Base-by-base conservation (phyloP, 2,888 invertebrate species). In the Tenthredo notha region DNA sequence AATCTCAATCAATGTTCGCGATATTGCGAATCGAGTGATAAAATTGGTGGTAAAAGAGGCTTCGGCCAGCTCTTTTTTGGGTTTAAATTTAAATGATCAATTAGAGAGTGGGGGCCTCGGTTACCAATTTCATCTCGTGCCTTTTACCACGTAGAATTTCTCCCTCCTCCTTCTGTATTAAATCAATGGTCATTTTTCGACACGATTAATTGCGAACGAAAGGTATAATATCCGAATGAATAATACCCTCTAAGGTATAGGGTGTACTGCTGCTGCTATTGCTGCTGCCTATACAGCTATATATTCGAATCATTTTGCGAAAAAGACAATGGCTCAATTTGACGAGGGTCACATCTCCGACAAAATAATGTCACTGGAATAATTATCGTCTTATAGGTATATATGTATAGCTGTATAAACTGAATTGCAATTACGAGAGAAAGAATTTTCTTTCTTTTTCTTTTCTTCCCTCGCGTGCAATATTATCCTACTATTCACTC, bases 311-410 rank as follows among this genome's bases (percentile, higher is more conserved):
- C n/a, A n/a, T 18, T 50, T 50, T 6, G 54, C 75, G 29, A 77
- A 77, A 75, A 77, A 77, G 75, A 77, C 75, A 77, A 77, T 77
- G 75, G 25, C 25, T 47, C 75, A 29, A 47, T 77, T 77, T 77
- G 75, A 77, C 25, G 21, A 77, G 75, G 75, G 50, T 77, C 15
- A 21, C 72, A 25, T 18, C 67, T 29, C 29, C 67, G 25, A 67
- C 25, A 67, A 29, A 67, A 67, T 33, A 67, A 33, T 67, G 3
- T 67, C 33, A 67, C 67, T 25, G 3, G 65, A 65, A 65, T 65
- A 65, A 65, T 65, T 65, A 29, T 50, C 65, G 1, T 12, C 65
- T 15, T 29, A 10, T 10, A 43, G 37, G 37, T 43, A 43, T 25
- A 3, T 65, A 29, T 15, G 12, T 9, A 2, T 3, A 15, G 29